Evolutionary conservation across 2,888 invertebrate species (phyloP), one percentile per base, ranked within the genome.

Genomic region (Tanytarsus gracilentus): DNA sequence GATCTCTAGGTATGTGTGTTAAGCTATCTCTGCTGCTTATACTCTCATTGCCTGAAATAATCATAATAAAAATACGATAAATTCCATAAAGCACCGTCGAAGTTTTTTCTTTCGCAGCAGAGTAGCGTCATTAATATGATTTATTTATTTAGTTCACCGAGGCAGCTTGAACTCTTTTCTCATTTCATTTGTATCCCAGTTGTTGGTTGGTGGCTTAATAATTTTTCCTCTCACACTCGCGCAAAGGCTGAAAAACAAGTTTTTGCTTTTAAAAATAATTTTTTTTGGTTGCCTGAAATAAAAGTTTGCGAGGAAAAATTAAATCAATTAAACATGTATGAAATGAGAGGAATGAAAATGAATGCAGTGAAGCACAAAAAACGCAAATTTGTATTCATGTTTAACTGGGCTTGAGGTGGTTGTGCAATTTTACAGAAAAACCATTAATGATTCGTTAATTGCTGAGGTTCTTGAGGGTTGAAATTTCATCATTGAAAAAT

Each of bases 11-110:
- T 7, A 7, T 5, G 9, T 29, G 7, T 29, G 29, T 9, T 29
- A 7, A 29, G 29, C 9, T 7, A 29, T 29, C 9, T 29, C 29
- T 29, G 29, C 9, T 7, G 29, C 29, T 7, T 29, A n/a, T n/a
- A n/a, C 29, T 5, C 9, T 44, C 44, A 14, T 23, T 40, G 14
- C 55, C 16, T 39, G 48, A 58, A 44, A 44, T 44, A 44, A 58
- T 58, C 58, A 58, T 58, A 58, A 58, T 58, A 58, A 58, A 58
- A 58, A 58, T 40, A 58, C 58, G 26, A 58, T 58, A 58, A 58
- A 58, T 58, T 48, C 39, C 26, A 14, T 27, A 49, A 49, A 49
- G 49, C 27, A 49, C 49, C 49, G 30, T 49, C n/a, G 25, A 56
- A 56, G 55, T 55, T 33, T 55, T 53, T 29, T n/a, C n/a, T n/a